Evolutionary conservation across 2,113 vertebrate species (phyloP).

Genomic region (Amphiprion ocellaris): DNA sequence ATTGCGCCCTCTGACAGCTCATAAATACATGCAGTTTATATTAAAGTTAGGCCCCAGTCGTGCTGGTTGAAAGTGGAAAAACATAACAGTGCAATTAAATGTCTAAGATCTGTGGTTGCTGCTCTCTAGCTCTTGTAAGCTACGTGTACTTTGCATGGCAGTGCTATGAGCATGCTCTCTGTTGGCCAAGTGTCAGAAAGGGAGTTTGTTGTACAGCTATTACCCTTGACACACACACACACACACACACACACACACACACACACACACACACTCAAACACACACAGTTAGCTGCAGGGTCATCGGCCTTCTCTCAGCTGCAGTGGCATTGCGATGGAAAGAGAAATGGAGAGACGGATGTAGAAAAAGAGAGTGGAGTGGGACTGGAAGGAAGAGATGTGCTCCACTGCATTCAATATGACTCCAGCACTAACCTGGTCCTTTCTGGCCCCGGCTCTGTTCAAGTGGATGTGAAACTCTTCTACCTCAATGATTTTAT

Average conservation of each 20-base stretch:
- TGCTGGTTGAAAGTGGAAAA: neutral
- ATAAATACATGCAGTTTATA: too few relatives aligned
- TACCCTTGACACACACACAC: slow-evolving; percentile 29
- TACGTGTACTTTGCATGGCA: slow-evolving; percentile 21
- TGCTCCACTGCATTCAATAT: slow-evolving; percentile 36
- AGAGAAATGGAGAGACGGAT: slow-evolving; percentile 16
- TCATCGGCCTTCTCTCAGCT: slow-evolving; percentile 23
- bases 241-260: slow-evolving; percentile 14
- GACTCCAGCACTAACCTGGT: slow-evolving; percentile 25
- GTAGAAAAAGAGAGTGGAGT: slow-evolving; percentile 3
- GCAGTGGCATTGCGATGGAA: slow-evolving; percentile 1
- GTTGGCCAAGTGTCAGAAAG: slow-evolving; percentile 35
- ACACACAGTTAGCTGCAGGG: slow-evolving; percentile 28
- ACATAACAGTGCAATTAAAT: neutral
- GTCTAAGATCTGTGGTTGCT: neutral
- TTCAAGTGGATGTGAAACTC: slow-evolving; percentile 26
- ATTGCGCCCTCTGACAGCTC: too few relatives aligned
- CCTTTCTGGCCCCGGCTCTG: neutral
- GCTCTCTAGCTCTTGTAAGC: neutral
- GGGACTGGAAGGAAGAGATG: slow-evolving; percentile 17
- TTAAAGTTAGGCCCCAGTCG: too few relatives aligned
- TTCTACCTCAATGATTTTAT: slow-evolving; percentile 9
- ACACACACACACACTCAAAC: slow-evolving; percentile 26
- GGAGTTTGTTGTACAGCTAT: slow-evolving; percentile 38
- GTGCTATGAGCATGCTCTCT: slow-evolving; percentile 20